phyloP scores from a whole-genome alignment of 64 coral and sea anemone species.

The Montipora efflorescens region DNA sequence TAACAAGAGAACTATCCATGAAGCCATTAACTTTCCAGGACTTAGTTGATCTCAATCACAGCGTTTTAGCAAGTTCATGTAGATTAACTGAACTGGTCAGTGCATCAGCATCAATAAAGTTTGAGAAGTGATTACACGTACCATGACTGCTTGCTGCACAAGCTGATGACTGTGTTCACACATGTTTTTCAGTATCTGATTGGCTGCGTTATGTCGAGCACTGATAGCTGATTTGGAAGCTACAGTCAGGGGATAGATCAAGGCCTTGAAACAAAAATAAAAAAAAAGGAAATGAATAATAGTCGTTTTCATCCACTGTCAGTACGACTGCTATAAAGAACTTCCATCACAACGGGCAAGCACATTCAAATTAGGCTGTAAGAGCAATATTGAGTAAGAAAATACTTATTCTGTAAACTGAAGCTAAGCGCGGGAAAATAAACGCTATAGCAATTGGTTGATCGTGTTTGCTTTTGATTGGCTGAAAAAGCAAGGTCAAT shows the following conservation, averaged over 20 bases:
- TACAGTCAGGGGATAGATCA: slow-evolving; percentile 96
- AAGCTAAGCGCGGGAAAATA: too few relatives aligned
- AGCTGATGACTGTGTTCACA: slow-evolving; percentile 98
- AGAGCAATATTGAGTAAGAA: too few relatives aligned
- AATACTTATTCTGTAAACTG: too few relatives aligned
- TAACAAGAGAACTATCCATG: too few relatives aligned
- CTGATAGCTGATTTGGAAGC: slow-evolving; percentile 96
- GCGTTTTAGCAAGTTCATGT: too few relatives aligned
- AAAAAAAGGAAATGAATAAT: neutral
- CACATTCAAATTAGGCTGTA: neutral
- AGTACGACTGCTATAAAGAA: neutral
- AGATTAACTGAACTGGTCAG: too few relatives aligned
- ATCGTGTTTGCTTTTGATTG: too few relatives aligned
- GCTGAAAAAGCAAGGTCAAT: too few relatives aligned
- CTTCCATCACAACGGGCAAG: neutral
- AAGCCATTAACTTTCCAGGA: too few relatives aligned
- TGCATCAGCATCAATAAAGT: neutral
- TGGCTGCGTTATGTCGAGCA: slow-evolving; percentile 91
- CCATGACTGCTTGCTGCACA: slow-evolving; percentile 98
- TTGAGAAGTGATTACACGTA: neutral
- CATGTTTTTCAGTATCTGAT: slow-evolving; percentile 99
- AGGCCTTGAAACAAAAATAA: slow-evolving; percentile 47
- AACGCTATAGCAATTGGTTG: too few relatives aligned
- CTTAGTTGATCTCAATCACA: too few relatives aligned
- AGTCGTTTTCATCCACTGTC: neutral